Percentiles rank a stretch among this genome's conserved stretches.
phyloP scores from a whole-genome alignment of 35 echinoderm and acorn worm species.

The Hemicentrotus pulcherrimus region DNA sequence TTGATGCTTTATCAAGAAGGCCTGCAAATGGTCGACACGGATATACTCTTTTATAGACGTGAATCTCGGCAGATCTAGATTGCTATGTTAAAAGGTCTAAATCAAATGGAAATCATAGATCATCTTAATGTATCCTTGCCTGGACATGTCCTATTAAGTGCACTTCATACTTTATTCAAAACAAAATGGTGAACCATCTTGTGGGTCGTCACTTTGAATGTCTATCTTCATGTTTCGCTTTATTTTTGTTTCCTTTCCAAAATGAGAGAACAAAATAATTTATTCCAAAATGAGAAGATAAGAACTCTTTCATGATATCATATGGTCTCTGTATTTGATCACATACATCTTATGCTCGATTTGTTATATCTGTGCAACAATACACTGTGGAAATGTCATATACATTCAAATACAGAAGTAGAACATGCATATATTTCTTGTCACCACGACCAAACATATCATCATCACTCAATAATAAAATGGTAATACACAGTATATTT shows the following conservation, averaged over 20 bases:
- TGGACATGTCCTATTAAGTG: background rate
- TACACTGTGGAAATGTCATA: background rate
- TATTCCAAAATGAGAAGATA: background rate
- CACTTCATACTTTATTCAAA: background rate
- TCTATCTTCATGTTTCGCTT: background rate
- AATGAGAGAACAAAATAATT: background rate
- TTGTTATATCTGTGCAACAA: constrained; percentile 2
- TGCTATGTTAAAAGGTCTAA: background rate
- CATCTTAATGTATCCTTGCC: background rate
- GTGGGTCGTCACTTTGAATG: background rate
- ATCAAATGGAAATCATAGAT: background rate
- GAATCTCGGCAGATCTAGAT: background rate
- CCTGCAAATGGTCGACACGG: background rate
- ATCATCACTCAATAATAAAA: background rate
- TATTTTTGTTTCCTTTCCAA: background rate
- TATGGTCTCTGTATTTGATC: background rate
- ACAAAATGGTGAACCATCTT: background rate
- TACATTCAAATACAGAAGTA: background rate
- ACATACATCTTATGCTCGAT: background rate
- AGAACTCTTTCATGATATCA: background rate
- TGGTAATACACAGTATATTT: background rate
- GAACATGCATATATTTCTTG: constrained; percentile 12
- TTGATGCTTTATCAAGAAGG: background rate
- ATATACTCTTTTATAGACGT: background rate
- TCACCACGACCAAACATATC: background rate